Evolutionary conservation across 64 coral and sea anemone genomes (phyloP), one percentile per base, ranked within the genome.

Genomic region (Platygyra sinensis): DNA sequence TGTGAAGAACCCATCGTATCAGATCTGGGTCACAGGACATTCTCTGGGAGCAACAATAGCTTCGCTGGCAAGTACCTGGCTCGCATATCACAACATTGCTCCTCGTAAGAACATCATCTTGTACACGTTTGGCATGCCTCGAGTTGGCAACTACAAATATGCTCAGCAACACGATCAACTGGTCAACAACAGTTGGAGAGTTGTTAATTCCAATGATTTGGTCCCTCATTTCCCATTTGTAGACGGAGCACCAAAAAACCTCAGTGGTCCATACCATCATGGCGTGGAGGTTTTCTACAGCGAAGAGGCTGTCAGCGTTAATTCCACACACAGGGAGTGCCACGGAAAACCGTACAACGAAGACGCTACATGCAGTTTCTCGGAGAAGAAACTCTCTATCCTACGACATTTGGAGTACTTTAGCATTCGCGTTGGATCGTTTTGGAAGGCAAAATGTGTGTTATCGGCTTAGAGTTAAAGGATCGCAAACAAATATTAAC

Each of bases 51-150:
- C 61, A 30, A 88, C 93, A 28, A 77, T 94, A 20, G 88, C 93
- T 22, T 94, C 93, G 16, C 22, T 94, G 13, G 93, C 93, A 17
- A 94, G 93, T 54, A 78, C 93, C 5, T 83, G 49, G 71, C 27
- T 94, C 19, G 39, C 55, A 60, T 78, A 90, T 89, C 31, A 94
- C 10, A 72, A 85, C 16, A 85, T 86, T 9, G 73, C 46, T 72
- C 61, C 75, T 20, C 79, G 42, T 30, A 52, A 87, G 67, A 90
- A 94, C 49, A 31, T 90, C 20, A 62, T 86, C 20, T 57, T 90
- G 59, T 94, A 94, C 74, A 94, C 93, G 50, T 94, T 94, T 75
- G 93, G 93, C 20, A 89, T 85, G 80, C 93, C 93, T 86, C 49
- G 93, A 39, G 88, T 94, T 62, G 93, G 93, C 10, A 71, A 94